These are phyloP conservation scores for Cynopterus brachyotis DNA, from an alignment of 2,113 vertebrate genomes.

Conservation along the genomic window DNA sequence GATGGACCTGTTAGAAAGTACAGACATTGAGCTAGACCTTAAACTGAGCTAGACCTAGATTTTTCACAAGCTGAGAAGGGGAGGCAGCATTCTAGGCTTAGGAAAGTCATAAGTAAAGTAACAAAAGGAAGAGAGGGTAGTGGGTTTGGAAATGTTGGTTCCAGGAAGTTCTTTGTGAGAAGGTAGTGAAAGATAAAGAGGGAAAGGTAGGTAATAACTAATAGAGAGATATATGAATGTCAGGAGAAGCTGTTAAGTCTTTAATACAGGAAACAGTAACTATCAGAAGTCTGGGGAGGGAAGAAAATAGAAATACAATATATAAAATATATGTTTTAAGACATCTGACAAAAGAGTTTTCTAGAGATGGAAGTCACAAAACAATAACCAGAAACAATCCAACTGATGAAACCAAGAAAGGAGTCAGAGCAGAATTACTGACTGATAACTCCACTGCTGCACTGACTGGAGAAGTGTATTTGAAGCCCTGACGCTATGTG, in stretches of 20 bases:
- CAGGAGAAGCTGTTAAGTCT: background rate
- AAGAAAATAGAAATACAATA: background rate
- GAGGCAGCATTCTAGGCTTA: background rate
- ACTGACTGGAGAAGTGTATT: background rate
- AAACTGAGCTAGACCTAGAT: background rate
- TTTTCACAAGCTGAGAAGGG: background rate
- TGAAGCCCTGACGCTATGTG: background rate
- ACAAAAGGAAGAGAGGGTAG: background rate
- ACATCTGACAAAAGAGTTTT: background rate
- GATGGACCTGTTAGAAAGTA: background rate
- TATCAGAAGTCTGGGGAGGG: background rate
- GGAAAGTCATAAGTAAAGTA: background rate
- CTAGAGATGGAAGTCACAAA: background rate
- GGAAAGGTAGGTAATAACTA: background rate
- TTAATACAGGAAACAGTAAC: background rate
- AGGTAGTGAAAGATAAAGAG: background rate
- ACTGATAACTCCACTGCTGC: fast-evolving
- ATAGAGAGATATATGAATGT: fast-evolving
- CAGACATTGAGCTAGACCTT: fast-evolving
- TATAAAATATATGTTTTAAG: background rate
- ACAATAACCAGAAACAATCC: background rate
- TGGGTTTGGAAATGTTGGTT: background rate
- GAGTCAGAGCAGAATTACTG: background rate
- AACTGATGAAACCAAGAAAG: background rate
- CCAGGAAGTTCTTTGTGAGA: background rate